Percentiles rank a stretch among this genome's conserved stretches.
These are phyloP conservation scores for Astyanax mexicanus DNA, from an alignment of 2,797 vertebrate species.

Conservation along the genomic window DNA sequence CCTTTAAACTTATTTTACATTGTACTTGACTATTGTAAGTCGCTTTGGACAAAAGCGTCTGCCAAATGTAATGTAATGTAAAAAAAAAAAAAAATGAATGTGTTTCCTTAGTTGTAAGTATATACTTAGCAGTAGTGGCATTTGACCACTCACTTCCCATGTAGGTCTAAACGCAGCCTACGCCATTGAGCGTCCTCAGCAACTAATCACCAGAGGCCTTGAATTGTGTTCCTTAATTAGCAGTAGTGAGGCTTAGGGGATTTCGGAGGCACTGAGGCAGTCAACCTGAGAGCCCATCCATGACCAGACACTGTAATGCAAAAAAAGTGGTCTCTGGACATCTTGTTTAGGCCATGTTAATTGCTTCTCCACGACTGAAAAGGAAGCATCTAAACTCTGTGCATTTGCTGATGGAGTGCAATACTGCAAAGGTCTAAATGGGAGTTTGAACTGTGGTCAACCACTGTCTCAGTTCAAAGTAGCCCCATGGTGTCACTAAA, in stretches of 20 bases:
- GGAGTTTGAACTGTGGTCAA: too few relatives aligned
- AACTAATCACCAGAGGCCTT: slow-evolving; percentile 10
- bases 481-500: too few relatives aligned
- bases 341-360: slow-evolving; percentile 18
- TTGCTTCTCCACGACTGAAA: not conserved
- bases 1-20: too few relatives aligned
- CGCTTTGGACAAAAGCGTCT: too few relatives aligned
- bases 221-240: slow-evolving; percentile 22
- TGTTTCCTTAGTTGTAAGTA: not conserved
- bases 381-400: slow-evolving; percentile 11
- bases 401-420: slow-evolving; percentile 13
- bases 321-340: slow-evolving; percentile 12
- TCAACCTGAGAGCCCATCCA: not conserved
- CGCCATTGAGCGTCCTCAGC: not conserved
- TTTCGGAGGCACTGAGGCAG: not conserved
- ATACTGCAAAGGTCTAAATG: not conserved
- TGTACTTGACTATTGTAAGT: too few relatives aligned
- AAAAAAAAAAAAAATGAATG: too few relatives aligned
- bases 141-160: not conserved
- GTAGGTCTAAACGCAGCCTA: not conserved
- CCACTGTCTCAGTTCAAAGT: not conserved
- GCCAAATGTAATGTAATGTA: too few relatives aligned
- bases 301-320: slow-evolving; percentile 19
- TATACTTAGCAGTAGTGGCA: not conserved
- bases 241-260: slow-evolving; percentile 23